Conservation (phyloP, 2,888 invertebrate genomes). For the Plebejus argus region DNA sequence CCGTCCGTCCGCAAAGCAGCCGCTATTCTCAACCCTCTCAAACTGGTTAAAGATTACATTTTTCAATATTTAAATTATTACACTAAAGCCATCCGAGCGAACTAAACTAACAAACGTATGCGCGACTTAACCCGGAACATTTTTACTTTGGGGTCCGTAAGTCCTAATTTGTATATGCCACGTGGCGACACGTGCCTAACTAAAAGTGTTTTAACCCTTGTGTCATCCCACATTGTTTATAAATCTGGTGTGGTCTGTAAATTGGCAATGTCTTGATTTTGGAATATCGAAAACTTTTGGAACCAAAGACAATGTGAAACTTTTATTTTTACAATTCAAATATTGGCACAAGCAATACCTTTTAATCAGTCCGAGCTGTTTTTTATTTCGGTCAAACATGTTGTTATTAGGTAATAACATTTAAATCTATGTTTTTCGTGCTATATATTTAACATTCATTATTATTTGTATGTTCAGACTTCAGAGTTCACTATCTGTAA, state of each 20-base stretch:
- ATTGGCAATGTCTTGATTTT: slow-evolving; percentile 30
- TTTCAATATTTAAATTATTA: slow-evolving; percentile 52
- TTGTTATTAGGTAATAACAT: neutral
- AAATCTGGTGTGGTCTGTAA: slow-evolving; percentile 2
- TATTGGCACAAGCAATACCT: too few species aligned
- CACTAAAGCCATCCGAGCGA: slow-evolving; percentile 48
- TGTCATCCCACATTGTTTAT: slow-evolving; percentile 48
- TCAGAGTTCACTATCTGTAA: too few species aligned
- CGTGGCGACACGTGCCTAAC: slow-evolving; percentile 65
- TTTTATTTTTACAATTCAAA: neutral
- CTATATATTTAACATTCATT: neutral
- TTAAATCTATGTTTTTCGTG: neutral
- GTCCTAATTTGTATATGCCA: slow-evolving; percentile 76
- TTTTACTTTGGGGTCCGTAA: slow-evolving; percentile 57
- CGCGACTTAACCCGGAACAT: slow-evolving; percentile 63
- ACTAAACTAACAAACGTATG: slow-evolving; percentile 76
- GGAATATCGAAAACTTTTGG: neutral
- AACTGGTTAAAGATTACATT: slow-evolving; percentile 32
- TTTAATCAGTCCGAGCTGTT: too few species aligned
- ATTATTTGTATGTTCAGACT: too few species aligned
- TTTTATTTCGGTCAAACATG: neutral
- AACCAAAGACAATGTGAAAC: neutral
- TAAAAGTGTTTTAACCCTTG: slow-evolving; percentile 32
- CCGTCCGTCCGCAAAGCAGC: neutral
- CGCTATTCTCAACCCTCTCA: neutral